These are phyloP conservation scores for Phoebastria nigripes DNA, from an alignment of 2,797 vertebrate genomes.

Conservation along the genomic window DNA sequence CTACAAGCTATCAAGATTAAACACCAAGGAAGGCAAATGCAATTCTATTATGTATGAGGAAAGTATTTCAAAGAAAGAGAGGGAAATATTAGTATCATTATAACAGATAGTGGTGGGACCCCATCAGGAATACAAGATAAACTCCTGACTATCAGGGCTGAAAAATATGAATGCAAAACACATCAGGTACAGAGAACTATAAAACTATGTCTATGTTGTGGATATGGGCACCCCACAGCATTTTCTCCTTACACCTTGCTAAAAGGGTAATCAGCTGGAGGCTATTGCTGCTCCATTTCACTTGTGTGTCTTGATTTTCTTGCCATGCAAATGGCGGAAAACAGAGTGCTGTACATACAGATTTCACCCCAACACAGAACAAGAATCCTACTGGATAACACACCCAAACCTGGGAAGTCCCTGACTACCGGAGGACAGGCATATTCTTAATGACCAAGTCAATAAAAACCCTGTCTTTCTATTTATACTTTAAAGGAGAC, in stretches of 20 bases:
- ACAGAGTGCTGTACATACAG: fast-evolving
- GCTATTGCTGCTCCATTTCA: background rate
- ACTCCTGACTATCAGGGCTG: background rate
- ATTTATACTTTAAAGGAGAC: background rate
- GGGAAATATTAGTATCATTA: background rate
- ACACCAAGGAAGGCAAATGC: background rate
- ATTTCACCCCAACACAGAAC: background rate
- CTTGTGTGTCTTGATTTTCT: background rate
- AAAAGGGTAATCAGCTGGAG: background rate
- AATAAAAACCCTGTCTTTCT: background rate
- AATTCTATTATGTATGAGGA: background rate
- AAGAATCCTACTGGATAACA: background rate
- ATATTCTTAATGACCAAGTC: background rate
- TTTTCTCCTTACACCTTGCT: background rate
- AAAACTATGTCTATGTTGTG: background rate
- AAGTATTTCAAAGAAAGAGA: background rate
- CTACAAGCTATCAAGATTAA: background rate
- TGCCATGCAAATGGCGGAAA: background rate
- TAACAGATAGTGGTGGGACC: background rate
- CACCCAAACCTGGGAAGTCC: background rate
- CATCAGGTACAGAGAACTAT: background rate
- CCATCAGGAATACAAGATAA: background rate
- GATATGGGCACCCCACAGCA: background rate
- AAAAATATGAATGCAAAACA: background rate
- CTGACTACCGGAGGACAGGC: background rate